These are phyloP conservation scores for Petrolisthes manimaculis DNA, from an alignment of 2,888 invertebrate species.

Conservation along the genomic window DNA sequence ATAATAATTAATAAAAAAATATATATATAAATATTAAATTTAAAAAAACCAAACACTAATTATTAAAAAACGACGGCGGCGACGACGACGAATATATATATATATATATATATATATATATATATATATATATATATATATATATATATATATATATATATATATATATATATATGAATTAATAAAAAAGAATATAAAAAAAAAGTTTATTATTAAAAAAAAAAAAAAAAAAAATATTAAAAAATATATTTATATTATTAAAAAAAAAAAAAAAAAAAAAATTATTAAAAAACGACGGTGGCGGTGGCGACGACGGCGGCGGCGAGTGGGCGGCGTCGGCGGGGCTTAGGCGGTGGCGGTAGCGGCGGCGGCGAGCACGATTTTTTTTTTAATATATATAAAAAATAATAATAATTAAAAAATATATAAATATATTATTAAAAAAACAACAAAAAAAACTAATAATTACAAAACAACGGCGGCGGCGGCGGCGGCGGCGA, in stretches of 20 bases:
- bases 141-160: constrained; percentile 20
- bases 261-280: constrained; percentile 2
- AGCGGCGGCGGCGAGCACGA: too few species aligned
- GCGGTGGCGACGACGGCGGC: not conserved
- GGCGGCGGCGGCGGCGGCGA: too few species aligned
- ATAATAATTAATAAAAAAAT: too few species aligned
- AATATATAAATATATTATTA: too few species aligned
- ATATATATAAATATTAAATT: too few species aligned
- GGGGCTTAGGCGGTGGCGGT: not conserved
- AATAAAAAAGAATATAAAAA: constrained; percentile 20
- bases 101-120: constrained; percentile 36
- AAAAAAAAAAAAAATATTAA: constrained; percentile 9
- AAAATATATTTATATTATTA: not conserved
- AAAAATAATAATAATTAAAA: too few species aligned
- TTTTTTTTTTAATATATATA: too few species aligned
- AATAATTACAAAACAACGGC: too few species aligned
- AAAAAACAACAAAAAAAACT: too few species aligned
- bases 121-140: constrained; percentile 9
- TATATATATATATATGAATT: constrained; percentile 20
- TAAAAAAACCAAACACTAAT: too few species aligned
- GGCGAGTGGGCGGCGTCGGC: too few species aligned
- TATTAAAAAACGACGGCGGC: too few species aligned
- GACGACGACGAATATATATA: constrained; percentile 32
- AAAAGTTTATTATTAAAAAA: constrained; percentile 8
- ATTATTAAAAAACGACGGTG: constrained; percentile 3